Evolutionary conservation across 2,888 invertebrate genomes (phyloP).

Genomic region (Sinohyriopsis cumingii): DNA sequence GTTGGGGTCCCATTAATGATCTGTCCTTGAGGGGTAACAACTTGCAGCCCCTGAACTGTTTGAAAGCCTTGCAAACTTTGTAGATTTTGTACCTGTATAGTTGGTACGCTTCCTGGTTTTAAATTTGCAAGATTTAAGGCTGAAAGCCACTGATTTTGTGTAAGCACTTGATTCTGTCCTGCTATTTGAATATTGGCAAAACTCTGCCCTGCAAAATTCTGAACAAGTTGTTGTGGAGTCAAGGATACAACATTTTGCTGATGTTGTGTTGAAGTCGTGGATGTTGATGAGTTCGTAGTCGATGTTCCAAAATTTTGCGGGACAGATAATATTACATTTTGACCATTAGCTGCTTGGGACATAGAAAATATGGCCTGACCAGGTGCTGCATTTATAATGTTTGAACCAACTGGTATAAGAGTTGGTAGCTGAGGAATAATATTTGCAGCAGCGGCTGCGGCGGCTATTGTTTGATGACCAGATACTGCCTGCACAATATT

Average conservation of each 20-base stretch:
- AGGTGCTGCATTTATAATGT: constrained; percentile 46
- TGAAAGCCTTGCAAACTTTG: constrained; percentile 53
- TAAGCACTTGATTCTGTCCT: constrained; percentile 53
- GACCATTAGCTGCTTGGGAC: constrained; percentile 34
- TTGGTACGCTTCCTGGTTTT: constrained; percentile 45
- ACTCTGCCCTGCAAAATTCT: constrained; percentile 48
- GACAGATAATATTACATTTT: constrained; percentile 40
- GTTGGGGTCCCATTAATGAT: constrained; percentile 25
- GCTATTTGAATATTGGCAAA: constrained; percentile 48
- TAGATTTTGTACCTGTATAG: constrained; percentile 59
- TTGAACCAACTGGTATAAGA: constrained; percentile 42
- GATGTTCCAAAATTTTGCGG: constrained; percentile 36
- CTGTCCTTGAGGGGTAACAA: constrained; percentile 58
- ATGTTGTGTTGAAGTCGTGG: constrained; percentile 48
- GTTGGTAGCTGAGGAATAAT: constrained; percentile 48
- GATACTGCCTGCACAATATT: neutral
- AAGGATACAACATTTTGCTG: constrained; percentile 33
- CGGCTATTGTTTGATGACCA: constrained; percentile 43
- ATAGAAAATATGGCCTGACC: constrained; percentile 48
- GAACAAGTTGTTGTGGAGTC: constrained; percentile 52
- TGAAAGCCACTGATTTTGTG: constrained; percentile 52
- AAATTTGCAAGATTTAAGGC: constrained; percentile 52
- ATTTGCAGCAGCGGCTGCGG: constrained; percentile 43
- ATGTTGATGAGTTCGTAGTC: constrained; percentile 41
- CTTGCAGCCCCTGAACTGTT: constrained; percentile 50